A percentile compares a stretch with the other conserved stretches of the same genome.
phyloP scores from a whole-genome alignment of 2,797 vertebrate species.

The Staurois parvus region DNA sequence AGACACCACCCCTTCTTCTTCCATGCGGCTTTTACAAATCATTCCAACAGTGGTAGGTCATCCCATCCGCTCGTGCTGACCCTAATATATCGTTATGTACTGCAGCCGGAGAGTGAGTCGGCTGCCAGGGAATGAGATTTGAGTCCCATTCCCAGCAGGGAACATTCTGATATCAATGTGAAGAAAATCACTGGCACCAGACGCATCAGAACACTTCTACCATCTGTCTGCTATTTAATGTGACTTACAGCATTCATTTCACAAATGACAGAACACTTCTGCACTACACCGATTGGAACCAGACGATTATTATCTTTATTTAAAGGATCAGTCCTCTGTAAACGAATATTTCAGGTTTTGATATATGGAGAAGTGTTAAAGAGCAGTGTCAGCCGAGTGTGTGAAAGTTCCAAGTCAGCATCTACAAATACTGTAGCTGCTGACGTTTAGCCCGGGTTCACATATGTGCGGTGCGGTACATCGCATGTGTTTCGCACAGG shows the following conservation, averaged over 20 bases:
- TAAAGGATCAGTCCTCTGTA: background rate
- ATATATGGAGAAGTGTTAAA: too few relatives aligned
- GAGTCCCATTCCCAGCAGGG: constrained; percentile 9
- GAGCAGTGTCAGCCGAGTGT: too few relatives aligned
- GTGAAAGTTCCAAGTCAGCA: too few relatives aligned
- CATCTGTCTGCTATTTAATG: constrained; percentile 41
- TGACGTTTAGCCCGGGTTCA: too few relatives aligned
- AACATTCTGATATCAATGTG: constrained; percentile 26
- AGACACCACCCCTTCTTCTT: too few relatives aligned
- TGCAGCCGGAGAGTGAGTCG: background rate
- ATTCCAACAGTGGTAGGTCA: background rate
- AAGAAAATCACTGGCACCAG: constrained; percentile 44
- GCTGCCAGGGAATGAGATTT: constrained; percentile 3
- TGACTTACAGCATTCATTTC: constrained; percentile 18
- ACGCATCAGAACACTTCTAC: background rate
- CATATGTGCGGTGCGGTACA: too few relatives aligned
- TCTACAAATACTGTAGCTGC: too few relatives aligned
- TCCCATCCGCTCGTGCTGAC: background rate
- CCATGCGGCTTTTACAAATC: too few relatives aligned
- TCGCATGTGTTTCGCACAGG: too few relatives aligned
- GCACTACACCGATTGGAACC: background rate
- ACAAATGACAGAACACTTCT: constrained; percentile 25
- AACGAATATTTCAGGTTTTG: too few relatives aligned
- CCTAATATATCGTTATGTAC: background rate
- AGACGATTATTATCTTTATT: background rate